Conservation (phyloP, 92 coral and sea anemone genomes). For the Zoanthus sociatus region DNA sequence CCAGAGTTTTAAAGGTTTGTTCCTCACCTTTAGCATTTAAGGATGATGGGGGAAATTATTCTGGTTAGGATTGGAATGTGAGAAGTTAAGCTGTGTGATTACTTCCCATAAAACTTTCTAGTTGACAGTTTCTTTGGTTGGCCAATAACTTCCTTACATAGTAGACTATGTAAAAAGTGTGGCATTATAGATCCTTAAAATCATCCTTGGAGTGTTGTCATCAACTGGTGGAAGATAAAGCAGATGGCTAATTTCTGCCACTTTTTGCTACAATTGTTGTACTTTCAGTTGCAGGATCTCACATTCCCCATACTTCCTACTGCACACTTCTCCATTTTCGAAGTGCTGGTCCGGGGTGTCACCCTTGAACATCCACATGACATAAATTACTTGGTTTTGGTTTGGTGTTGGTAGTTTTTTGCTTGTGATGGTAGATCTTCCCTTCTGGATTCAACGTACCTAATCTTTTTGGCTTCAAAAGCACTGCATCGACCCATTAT, state of each 20-base stretch:
- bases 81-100: too few relatives aligned
- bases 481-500: conserved; percentile 60
- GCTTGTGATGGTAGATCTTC: conserved; percentile 35
- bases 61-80: too few relatives aligned
- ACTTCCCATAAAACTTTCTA: too few relatives aligned
- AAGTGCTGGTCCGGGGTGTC: conserved; percentile 51
- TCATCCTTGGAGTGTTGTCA: too few relatives aligned
- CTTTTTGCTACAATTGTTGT: conserved; percentile 27
- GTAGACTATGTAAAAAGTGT: too few relatives aligned
- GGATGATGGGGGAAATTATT: too few relatives aligned
- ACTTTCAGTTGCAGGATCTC: conserved; percentile 19
- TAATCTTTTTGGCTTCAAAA: conserved; percentile 50
- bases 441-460: conserved; percentile 41
- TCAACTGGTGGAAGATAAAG: conserved; percentile 11
- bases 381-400: conserved; percentile 17
- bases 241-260: conserved; percentile 30
- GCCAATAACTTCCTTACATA: too few relatives aligned
- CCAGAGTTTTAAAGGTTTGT: too few relatives aligned
- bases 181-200: too few relatives aligned
- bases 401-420: conserved; percentile 14
- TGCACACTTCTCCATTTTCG: conserved; percentile 48
- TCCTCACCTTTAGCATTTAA: too few relatives aligned
- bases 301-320: conserved; percentile 50
- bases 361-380: conserved; percentile 47
- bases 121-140: too few relatives aligned